These are phyloP conservation scores for Istiophorus platypterus DNA, from an alignment of 2,113 vertebrate species.

Conservation along the genomic window DNA sequence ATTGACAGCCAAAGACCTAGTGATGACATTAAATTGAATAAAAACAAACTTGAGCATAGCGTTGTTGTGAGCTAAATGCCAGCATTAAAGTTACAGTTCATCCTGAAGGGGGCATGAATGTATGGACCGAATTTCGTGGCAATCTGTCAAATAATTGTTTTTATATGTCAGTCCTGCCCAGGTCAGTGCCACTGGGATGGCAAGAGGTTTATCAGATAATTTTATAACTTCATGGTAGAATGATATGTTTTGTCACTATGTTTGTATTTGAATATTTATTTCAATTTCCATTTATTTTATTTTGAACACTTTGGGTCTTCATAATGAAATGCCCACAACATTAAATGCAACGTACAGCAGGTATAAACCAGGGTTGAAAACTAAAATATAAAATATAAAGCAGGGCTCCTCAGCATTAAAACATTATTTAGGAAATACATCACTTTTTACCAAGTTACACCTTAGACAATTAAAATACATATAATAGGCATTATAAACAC, in stretches of 20 bases:
- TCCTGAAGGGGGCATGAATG: too few relatives aligned
- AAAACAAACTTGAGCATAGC: too few relatives aligned
- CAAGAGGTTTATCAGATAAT: background rate
- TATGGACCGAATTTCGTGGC: too few relatives aligned
- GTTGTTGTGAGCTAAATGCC: too few relatives aligned
- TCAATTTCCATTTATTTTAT: background rate
- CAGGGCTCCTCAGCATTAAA: background rate
- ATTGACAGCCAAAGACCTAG: too few relatives aligned
- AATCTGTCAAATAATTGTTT: too few relatives aligned
- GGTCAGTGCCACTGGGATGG: too few relatives aligned
- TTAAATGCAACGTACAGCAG: constrained; percentile 18
- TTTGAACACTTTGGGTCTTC: constrained; percentile 9
- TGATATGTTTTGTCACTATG: constrained; percentile 5
- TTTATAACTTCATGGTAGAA: too few relatives aligned
- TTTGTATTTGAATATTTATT: constrained; percentile 11
- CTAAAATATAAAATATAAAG: background rate
- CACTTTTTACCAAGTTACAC: constrained; percentile 6
- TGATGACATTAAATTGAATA: too few relatives aligned
- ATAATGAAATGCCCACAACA: background rate
- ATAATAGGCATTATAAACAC: background rate
- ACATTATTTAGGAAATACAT: constrained; percentile 9
- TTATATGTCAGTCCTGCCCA: too few relatives aligned
- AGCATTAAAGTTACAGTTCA: too few relatives aligned
- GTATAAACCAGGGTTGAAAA: background rate
- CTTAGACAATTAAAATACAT: constrained; percentile 22